phyloP scores from a whole-genome alignment of 1,140 invertebrate genomes.

The Ooceraea biroi region DNA sequence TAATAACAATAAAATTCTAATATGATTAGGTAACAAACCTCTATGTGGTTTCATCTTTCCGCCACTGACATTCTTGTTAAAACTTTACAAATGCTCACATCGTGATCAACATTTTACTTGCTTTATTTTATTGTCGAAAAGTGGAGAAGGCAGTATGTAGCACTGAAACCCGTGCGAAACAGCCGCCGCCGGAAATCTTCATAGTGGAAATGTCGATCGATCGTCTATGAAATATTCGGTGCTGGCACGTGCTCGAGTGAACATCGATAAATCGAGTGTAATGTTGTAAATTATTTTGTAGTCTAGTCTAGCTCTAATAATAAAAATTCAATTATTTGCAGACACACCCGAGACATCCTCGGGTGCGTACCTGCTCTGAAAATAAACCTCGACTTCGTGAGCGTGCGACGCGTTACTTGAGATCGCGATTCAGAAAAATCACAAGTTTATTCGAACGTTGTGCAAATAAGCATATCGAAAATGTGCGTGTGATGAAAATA shows the following conservation, averaged over 20 bases:
- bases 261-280: constrained; percentile 38
- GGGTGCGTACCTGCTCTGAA: constrained; percentile 32
- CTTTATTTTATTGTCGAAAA: background rate
- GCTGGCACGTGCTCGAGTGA: background rate
- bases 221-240: constrained; percentile 34
- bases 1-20: too few relatives aligned
- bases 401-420: constrained; percentile 16
- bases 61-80: too few relatives aligned
- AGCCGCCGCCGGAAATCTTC: background rate
- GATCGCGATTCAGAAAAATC: constrained; percentile 17
- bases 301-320: too few relatives aligned
- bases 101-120: too few relatives aligned
- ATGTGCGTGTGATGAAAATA: background rate
- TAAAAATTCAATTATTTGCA: constrained; percentile 49
- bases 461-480: background rate
- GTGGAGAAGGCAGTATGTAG: background rate
- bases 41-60: too few relatives aligned
- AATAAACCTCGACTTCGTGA: constrained; percentile 48
- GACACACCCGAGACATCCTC: constrained; percentile 22
- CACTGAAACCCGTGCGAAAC: background rate
- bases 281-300: background rate
- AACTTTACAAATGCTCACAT: too few relatives aligned
- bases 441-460: background rate
- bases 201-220: background rate
- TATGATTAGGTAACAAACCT: too few relatives aligned